Percentiles rank a stretch among this genome's conserved stretches.
Evolutionary conservation across 1,140 invertebrate species (phyloP).

Genomic region (Odontomachus brunneus): DNA sequence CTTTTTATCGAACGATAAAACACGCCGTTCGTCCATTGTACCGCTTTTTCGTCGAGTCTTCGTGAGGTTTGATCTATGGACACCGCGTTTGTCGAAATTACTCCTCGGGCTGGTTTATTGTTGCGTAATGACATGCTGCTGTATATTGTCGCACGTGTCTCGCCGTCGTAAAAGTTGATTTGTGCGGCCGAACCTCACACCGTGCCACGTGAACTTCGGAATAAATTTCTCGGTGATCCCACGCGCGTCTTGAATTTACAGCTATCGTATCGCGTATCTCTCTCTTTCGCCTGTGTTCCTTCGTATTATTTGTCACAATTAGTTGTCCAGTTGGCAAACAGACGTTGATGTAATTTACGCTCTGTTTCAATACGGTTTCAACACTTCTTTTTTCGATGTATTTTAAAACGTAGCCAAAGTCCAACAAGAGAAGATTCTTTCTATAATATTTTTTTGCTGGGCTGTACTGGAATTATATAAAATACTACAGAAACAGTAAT

Average conservation of each 20-base stretch:
- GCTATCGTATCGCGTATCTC: neutral
- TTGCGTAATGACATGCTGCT: neutral
- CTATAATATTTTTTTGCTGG: no score
- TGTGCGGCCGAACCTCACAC: slow-evolving; percentile 1
- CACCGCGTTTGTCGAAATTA: slow-evolving; percentile 42
- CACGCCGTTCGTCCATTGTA: neutral
- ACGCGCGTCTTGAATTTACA: neutral
- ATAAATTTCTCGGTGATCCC: neutral
- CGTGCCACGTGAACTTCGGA: neutral
- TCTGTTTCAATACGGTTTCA: no score
- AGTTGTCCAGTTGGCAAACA: neutral
- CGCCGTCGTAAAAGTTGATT: slow-evolving; percentile 20
- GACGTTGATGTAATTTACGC: neutral
- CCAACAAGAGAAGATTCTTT: no score
- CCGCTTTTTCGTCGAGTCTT: neutral
- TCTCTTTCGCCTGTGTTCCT: neutral
- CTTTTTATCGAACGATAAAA: slow-evolving; percentile 46
- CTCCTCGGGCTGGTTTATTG: neutral
- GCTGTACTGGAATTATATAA: no score
- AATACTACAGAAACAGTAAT: no score
- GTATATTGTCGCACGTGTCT: neutral
- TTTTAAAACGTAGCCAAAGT: no score
- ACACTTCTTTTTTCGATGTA: no score
- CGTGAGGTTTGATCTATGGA: neutral
- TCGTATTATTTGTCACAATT: neutral